phyloP scores from a whole-genome alignment of 92 coral and sea anemone species.

The Zoanthus gigantus region DNA sequence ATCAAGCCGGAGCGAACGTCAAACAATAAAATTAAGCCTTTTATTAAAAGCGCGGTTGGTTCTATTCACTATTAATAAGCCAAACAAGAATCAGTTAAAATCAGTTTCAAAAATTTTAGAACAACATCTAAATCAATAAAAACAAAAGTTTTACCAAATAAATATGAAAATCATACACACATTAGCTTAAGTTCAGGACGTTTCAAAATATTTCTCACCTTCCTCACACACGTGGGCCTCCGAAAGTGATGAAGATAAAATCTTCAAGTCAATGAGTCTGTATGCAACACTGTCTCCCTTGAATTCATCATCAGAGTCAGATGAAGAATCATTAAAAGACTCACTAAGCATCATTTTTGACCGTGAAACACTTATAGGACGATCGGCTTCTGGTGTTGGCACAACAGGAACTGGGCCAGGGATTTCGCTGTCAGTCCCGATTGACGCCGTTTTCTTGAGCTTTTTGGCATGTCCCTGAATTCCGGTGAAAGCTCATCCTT shows the following conservation, averaged over 20 bases:
- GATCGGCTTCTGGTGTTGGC: no score
- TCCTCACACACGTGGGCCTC: conserved; percentile 63
- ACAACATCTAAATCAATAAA: not conserved
- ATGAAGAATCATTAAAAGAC: conserved; percentile 23
- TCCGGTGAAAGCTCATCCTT: no score
- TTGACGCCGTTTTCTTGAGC: no score
- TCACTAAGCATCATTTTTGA: not conserved
- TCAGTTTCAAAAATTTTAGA: conserved; percentile 10
- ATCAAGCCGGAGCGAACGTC: conserved; percentile 23
- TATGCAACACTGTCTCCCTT: conserved; percentile 46
- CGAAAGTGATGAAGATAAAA: conserved; percentile 47
- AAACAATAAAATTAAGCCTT: conserved; percentile 18
- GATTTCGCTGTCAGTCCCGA: not conserved
- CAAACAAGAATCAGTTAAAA: conserved; percentile 18
- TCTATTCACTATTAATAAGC: conserved; percentile 22
- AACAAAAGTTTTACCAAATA: conserved; percentile 19
- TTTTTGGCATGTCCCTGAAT: no score
- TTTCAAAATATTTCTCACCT: conserved; percentile 53
- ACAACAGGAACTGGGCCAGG: no score
- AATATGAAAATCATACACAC: conserved; percentile 18
- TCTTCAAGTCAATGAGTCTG: conserved; percentile 52
- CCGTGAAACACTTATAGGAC: not conserved
- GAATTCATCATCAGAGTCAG: conserved; percentile 42
- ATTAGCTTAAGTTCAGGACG: no score
- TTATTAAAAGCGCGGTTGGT: not conserved